phyloP scores from a whole-genome alignment of 2,888 invertebrate species.

The Bugulina stolonifera region DNA sequence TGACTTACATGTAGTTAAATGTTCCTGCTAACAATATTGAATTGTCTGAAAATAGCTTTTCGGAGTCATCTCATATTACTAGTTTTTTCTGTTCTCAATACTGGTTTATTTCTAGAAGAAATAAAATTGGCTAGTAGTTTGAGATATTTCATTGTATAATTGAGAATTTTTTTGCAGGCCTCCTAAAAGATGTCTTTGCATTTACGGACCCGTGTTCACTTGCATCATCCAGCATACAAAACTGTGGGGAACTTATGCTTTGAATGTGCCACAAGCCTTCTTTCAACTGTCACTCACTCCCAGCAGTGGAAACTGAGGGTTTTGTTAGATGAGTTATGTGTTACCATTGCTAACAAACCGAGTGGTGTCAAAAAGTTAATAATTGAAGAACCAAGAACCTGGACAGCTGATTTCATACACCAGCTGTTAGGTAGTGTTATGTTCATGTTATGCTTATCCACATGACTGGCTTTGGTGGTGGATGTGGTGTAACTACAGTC shows the following conservation, averaged over 20 bases:
- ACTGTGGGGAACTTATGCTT: constrained; percentile 9
- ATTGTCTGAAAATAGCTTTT: too few relatives aligned
- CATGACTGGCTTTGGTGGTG: too few relatives aligned
- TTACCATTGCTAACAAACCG: not conserved
- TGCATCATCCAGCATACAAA: not conserved
- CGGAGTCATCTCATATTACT: too few relatives aligned
- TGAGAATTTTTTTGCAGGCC: too few relatives aligned
- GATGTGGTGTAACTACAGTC: too few relatives aligned
- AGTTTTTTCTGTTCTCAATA: too few relatives aligned
- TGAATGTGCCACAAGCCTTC: not conserved
- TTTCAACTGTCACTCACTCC: not conserved
- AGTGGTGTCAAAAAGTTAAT: not conserved
- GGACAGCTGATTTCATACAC: not conserved
- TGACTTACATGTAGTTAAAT: too few relatives aligned
- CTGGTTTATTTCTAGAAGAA: too few relatives aligned
- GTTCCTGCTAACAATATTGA: too few relatives aligned
- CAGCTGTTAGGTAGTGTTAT: not conserved
- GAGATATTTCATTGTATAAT: too few relatives aligned
- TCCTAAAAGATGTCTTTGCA: not conserved
- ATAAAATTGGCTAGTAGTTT: too few relatives aligned
- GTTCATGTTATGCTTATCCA: not conserved
- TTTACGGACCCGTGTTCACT: not conserved
- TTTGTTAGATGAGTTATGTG: not conserved
- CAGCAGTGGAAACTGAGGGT: not conserved
- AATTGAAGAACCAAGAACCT: not conserved